Base-by-base conservation (phyloP, 2,888 invertebrate species). In the Diarsia rubi region DNA sequence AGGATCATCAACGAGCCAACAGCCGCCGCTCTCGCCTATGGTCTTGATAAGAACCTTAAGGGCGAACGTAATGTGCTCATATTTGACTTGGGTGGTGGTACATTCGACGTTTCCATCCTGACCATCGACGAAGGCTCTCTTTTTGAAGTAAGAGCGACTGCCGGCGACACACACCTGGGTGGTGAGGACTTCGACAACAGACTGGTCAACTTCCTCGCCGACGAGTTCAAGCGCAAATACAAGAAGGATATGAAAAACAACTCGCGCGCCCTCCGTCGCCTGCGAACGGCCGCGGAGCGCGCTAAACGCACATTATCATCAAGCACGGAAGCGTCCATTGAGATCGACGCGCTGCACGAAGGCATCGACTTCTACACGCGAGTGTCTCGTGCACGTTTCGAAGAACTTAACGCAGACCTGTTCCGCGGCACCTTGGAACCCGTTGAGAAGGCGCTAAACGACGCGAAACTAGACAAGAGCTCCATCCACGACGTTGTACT, bases 1-100 rank as follows among this genome's bases (percentile, higher is more conserved):
- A 97, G 98, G 78, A 98, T 98, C 87, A 98, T 98, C 89, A 98
- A 98, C 92, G 98, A 98, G 91, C 98, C 98, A 9, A 98, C 98
- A 14, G 98, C 98, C 5, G 98, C 98, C 12, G 97, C 98, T 37
- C 94, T 98, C 70, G 98, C 98, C 11, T 98, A 98, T 90, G 98
- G 98, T 2, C 95, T 97, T 47, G 97, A 97, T 89, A 97, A 97
- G 88, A 97, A 98, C 96, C 93, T 97, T 90, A 95, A 96, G 85
- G 97, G 97, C 19, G 97, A 97, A 89, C 95, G 97, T 21, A 97
- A 97, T 88, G 97, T 98, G 8, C 92, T 97, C 21, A 97, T 98
- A 83, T 97, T 97, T 90, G 97, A 97, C 90, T 94, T 97, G 76
- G 97, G 97, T 27, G 97, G 97, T 47, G 97, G 97, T 78, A 98